Base-by-base conservation (phyloP, 2,113 vertebrate genomes). In the Phoenicopterus ruber region DNA sequence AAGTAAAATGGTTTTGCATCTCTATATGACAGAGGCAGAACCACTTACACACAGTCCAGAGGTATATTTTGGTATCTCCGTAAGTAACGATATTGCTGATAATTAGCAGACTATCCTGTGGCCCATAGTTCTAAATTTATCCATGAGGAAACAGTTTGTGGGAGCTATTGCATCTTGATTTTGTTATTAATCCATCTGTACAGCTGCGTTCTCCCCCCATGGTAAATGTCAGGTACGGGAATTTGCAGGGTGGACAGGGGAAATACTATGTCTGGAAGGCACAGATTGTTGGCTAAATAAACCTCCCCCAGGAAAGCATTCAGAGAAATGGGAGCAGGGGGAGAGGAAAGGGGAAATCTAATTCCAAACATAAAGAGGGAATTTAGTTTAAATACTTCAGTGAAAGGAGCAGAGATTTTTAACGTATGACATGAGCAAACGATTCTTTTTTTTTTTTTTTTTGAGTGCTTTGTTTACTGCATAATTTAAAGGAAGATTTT, bases 401-500 rank as follows among this genome's bases (percentile, higher is more conserved):
- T 24, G 58, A 71, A n/a, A 17, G 22, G 32, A 67, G 31, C 47
- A 67, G 85, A 90, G 59, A 90, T 76, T 95, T 95, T 92, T 63
- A 89, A 87, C 34, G n/a, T 22, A 58, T 67, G 59, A 83, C 59
- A 80, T 29, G 50, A 92, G 62, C 12, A 90, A 95, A 87, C 18
- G 2, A 52, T 92, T 80, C n/a, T 62, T 59, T 67, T 52, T n/a
- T n/a, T n/a, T n/a, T n/a, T 49, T 79, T 78, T 90, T 84, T 90
- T 57, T 77, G 50, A 86, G 47, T 79, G 55, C 52, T 86, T 93
- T 95, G 79, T 95, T 96, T 97, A 92, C 67, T 95, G 79, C 66
- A 95, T 97, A 90, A 97, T 97, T 97, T 96, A 92, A 93, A 94
- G 72, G 84, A 94, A 83, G 44, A 38, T 82, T 96, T 95, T 94